Percentiles rank a stretch among this genome's conserved stretches.
phyloP scores from a whole-genome alignment of 2,797 vertebrate species.

The Chaetodon trifasciatus region DNA sequence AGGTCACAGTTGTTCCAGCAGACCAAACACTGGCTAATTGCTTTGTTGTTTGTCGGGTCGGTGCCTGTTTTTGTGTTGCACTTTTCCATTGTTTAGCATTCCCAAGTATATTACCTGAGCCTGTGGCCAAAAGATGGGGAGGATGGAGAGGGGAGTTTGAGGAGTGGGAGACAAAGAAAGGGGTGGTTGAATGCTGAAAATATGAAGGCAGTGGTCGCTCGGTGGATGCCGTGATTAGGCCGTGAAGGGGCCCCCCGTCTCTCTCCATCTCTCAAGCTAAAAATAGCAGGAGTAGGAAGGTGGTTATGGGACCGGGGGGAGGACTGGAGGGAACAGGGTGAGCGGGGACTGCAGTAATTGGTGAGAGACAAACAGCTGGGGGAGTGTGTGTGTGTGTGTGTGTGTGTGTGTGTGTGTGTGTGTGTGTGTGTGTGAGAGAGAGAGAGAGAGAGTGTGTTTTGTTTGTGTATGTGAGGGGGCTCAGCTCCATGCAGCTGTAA shows the following conservation, averaged over 20 bases:
- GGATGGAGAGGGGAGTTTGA: constrained; percentile 47
- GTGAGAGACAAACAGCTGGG: constrained; percentile 81
- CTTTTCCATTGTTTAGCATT: constrained; percentile 81
- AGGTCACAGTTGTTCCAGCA: constrained; percentile 78
- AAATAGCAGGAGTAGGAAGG: constrained; percentile 79
- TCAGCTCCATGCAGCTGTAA: constrained; percentile 76
- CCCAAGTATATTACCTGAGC: constrained; percentile 81
- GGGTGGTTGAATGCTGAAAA: constrained; percentile 46
- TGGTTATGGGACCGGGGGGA: constrained; percentile 66
- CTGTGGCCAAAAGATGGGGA: constrained; percentile 61
- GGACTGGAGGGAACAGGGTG: constrained; percentile 49
- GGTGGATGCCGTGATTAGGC: constrained; percentile 72
- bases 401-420: not conserved
- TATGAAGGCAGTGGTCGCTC: constrained; percentile 53
- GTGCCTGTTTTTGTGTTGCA: constrained; percentile 77
- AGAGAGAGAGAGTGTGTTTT: too few relatives aligned
- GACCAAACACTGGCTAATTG: constrained; percentile 83
- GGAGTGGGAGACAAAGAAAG: constrained; percentile 56
- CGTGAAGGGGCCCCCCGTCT: constrained; percentile 59
- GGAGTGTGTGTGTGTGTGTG: constrained; percentile 51
- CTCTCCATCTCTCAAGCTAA: constrained; percentile 64
- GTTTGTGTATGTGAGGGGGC: constrained; percentile 24
- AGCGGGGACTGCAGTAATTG: constrained; percentile 64
- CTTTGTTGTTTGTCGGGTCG: constrained; percentile 77
- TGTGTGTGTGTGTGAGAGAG: constrained; percentile 44